Conservation (phyloP, 2,113 vertebrate genomes). For the Smithornis capensis region DNA sequence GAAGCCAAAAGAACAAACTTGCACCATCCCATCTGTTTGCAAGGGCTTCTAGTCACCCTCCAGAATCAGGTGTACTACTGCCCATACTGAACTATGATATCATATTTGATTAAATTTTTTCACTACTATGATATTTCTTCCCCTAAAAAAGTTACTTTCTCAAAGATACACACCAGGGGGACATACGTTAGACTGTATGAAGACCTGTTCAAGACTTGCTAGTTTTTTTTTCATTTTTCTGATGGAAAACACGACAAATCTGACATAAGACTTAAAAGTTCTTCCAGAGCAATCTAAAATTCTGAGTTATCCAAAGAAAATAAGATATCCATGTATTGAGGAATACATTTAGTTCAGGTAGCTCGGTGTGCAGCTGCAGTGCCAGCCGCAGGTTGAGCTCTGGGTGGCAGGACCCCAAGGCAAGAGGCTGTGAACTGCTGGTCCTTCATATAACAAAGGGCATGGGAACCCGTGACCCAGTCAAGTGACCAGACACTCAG, state of each 20-base stretch:
- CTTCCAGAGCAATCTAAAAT: not conserved
- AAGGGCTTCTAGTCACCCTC: not conserved
- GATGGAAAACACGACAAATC: not conserved
- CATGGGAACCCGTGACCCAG: not conserved
- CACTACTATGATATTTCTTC: not conserved
- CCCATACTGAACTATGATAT: not conserved
- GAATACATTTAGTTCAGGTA: not conserved
- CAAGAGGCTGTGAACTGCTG: not conserved
- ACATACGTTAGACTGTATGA: not conserved
- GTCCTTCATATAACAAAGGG: not conserved
- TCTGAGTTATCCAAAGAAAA: not conserved
- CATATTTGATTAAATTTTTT: not conserved
- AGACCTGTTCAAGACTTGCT: not conserved
- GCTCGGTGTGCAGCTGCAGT: not conserved
- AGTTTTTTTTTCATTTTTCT: not conserved
- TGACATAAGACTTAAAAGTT: not conserved
- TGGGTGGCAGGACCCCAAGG: not conserved
- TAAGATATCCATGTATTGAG: not conserved
- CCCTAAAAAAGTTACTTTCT: not conserved
- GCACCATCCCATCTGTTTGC: not conserved
- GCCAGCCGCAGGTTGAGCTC: not conserved
- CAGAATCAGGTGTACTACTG: not conserved
- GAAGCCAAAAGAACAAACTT: not conserved
- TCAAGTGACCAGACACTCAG: not conserved
- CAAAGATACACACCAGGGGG: not conserved